phyloP scores from a whole-genome alignment of 2,888 invertebrate species.

The Boloria euphrosyne region DNA sequence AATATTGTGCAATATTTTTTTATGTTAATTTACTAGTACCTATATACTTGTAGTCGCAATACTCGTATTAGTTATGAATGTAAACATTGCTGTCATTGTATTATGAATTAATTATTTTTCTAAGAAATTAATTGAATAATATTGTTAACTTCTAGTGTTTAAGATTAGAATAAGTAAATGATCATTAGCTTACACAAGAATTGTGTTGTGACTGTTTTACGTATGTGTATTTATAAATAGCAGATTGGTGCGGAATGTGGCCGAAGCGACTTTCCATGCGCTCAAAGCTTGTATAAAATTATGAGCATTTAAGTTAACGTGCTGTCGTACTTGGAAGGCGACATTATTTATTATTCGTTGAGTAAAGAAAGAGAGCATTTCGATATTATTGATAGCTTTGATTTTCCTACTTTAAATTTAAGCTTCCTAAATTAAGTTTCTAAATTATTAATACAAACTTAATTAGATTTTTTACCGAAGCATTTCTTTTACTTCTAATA shows the following conservation, averaged over 20 bases:
- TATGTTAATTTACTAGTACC: too few species aligned
- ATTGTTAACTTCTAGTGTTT: background rate
- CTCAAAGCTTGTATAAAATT: slow-evolving; percentile 28
- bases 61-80: background rate
- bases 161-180: slow-evolving; percentile 9
- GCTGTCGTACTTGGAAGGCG: too few species aligned
- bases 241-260: slow-evolving; percentile 56
- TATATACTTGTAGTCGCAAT: background rate
- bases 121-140: background rate
- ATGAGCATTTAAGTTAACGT: slow-evolving; percentile 14
- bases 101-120: too few species aligned
- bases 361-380: too few species aligned
- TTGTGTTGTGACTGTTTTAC: slow-evolving; percentile 7
- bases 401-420: too few species aligned
- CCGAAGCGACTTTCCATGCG: slow-evolving; percentile 54
- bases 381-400: too few species aligned
- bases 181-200: slow-evolving; percentile 11
- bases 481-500: too few species aligned
- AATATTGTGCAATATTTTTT: too few species aligned
- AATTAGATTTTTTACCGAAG: too few species aligned
- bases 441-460: too few species aligned
- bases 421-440: too few species aligned
- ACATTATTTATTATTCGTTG: too few species aligned
- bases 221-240: slow-evolving; percentile 50
- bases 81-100: background rate